Evolutionary conservation across 1,140 invertebrate genomes (phyloP).

Genomic region (Drosophila jambulina): DNA sequence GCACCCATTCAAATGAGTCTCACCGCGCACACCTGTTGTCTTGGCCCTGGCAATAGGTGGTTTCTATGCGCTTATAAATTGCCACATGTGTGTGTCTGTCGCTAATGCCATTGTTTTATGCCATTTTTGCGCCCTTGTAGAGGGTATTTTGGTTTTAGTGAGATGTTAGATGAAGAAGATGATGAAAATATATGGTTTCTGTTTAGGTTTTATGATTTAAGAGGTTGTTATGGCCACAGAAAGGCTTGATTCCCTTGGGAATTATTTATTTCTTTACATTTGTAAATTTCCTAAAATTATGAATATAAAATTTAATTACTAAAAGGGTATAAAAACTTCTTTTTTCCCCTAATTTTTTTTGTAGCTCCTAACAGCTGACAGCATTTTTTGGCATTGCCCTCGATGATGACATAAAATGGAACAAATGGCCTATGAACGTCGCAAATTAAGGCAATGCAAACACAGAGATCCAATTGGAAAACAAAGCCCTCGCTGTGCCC

Average conservation of each 20-base stretch:
- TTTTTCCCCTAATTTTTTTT: not conserved
- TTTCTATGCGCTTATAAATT: constrained; percentile 66
- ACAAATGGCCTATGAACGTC: constrained; percentile 80
- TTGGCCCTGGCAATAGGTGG: constrained; percentile 71
- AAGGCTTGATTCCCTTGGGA: not conserved
- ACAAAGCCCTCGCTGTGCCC: constrained; percentile 43
- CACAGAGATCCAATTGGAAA: constrained; percentile 75
- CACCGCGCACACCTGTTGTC: constrained; percentile 68
- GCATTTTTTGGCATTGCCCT: constrained; percentile 58
- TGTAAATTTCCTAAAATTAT: not conserved
- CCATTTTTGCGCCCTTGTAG: constrained; percentile 14
- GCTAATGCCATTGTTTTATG: constrained; percentile 38
- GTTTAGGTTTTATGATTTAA: not conserved
- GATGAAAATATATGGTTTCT: not conserved
- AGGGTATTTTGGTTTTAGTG: not conserved
- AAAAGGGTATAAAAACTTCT: not conserved
- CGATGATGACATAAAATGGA: constrained; percentile 83
- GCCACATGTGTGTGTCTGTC: constrained; percentile 53
- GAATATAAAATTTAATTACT: not conserved
- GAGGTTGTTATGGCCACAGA: not conserved
- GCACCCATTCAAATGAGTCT: constrained; percentile 71
- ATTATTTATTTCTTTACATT: not conserved
- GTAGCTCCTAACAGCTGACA: constrained; percentile 61
- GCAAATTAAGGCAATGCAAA: constrained; percentile 82
- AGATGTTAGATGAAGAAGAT: not conserved